Base-by-base conservation (phyloP, 2,888 invertebrate species). In the Drosophila borealis region DNA sequence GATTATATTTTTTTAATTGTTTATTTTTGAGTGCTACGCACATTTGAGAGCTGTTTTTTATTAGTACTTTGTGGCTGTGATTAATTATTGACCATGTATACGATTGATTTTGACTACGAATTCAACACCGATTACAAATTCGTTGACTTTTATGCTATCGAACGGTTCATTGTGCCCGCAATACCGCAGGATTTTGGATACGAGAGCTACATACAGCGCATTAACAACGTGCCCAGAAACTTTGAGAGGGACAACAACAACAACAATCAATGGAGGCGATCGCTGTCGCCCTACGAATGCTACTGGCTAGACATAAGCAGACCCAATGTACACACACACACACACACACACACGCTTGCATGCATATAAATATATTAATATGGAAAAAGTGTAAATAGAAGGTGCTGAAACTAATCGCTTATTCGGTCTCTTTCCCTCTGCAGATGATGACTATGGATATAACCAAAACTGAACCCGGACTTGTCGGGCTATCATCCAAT, bases 401-500 rank as follows among this genome's bases (percentile, higher is more conserved):
- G 17, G 17, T 17, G 17, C 17, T 17, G 2, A 17, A 10, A 25
- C 37, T 17, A 13, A 41, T 14, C 25, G 14, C 0, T n/a, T 9
- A 29, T 29, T 29, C 13, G 11, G 5, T 53, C n/a, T 25, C 9
- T 25, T 8, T 33, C 49, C 44, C 10, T 55, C 66, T 80, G 3
- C 62, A 92, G 92, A 95, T 94, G 95, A 95, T 96, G 95, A 96
- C 96, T 94, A 97, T 97, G 97, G 97, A 97, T 93, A 96, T 96
- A 92, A 95, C 95, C 92, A 97, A 97, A 94, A 95, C 96, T 91
- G 95, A 95, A 92, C 93, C 94, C 92, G 91, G 91, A 71, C 88
- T 83, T 55, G 91, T 92, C 89, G 92, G 93, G 82, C 84, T 88
- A 55, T 68, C 88, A 87, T 93, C 93, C 57, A 91, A 88, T 70